Base-by-base conservation (phyloP, 92 coral and sea anemone genomes). In the Micromussa lordhowensis region DNA sequence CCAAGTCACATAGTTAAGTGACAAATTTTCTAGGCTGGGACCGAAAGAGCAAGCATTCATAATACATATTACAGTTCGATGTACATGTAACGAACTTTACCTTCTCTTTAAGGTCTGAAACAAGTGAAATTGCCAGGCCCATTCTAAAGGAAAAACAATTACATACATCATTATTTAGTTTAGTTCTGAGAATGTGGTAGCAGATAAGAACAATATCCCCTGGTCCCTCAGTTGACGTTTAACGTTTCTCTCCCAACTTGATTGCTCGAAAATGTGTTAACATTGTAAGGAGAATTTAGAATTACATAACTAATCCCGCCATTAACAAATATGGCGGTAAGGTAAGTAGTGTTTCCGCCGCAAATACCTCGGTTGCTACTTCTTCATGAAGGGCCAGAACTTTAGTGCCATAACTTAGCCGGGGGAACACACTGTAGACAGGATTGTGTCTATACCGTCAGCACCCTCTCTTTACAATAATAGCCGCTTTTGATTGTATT, bases 81-180 rank as follows among this genome's bases (percentile, higher is more conserved):
- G 36, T 4, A 21, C 18, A 71, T 16, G 61, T 2, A n/a, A 64
- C 1, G 9, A 0, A 16, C 8, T 14, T 7, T 74, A 84, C 99
- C 99, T 97, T 97, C 88, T 97, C 99, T 85, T 97, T 95, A 21
- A 97, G 96, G 80, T 95, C 97, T 30, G 99, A 87, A 59, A 97
- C 91, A 31, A 97, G 91, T 28, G 99, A 97, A 68, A 97, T 81
- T 68, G 99, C 99, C 68, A 97, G 86, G 4, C 99, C 99, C 99
- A 97, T 97, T 83, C 99, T 97, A 87, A 12, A 81, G 71, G 54
- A 72, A 44, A 13, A 44, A 44, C 1, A 40, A 40, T 26, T 3
- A n/a, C 34, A 12, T 28, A 66, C 53, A 74, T 74, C 18, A 53
- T 26, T 35, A n/a, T 74, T 10, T 18, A 34, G 0, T 4, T 10